Evolutionary conservation across 2,797 vertebrate species (phyloP).

Genomic region (Stomatorhinus walkeri): DNA sequence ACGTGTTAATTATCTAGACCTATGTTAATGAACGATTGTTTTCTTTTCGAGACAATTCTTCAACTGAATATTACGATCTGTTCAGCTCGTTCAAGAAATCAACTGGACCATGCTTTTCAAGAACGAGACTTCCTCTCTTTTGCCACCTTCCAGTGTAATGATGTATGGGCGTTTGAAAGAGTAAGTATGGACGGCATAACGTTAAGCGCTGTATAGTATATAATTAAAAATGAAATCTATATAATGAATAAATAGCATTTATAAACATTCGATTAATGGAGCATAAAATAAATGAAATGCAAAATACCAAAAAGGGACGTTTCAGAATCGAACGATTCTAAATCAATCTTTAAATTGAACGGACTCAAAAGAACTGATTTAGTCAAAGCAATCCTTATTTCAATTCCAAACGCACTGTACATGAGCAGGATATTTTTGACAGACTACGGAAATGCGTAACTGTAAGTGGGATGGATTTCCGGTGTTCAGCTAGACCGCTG

Average conservation of each 20-base stretch:
- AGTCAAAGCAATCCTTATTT: neutral
- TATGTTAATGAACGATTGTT: neutral
- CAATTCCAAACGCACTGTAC: neutral
- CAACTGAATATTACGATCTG: neutral
- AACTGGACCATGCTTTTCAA: neutral
- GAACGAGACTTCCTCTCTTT: neutral
- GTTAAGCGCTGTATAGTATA: neutral
- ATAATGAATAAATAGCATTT: neutral
- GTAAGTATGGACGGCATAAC: neutral
- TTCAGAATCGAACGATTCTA: neutral
- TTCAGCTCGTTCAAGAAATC: neutral
- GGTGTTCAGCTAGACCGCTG: constrained; percentile 24
- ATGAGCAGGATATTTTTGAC: neutral
- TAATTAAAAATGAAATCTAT: neutral
- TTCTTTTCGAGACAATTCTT: neutral
- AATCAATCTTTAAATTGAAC: neutral
- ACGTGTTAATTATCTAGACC: neutral
- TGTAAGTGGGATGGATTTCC: neutral
- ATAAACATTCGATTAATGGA: neutral
- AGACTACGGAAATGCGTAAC: neutral
- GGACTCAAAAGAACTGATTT: neutral
- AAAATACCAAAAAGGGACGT: neutral
- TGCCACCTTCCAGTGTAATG: neutral
- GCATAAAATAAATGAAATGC: neutral
- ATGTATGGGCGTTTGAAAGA: neutral